phyloP scores from a whole-genome alignment of 2,113 vertebrate species.

The Eidolon helvum region DNA sequence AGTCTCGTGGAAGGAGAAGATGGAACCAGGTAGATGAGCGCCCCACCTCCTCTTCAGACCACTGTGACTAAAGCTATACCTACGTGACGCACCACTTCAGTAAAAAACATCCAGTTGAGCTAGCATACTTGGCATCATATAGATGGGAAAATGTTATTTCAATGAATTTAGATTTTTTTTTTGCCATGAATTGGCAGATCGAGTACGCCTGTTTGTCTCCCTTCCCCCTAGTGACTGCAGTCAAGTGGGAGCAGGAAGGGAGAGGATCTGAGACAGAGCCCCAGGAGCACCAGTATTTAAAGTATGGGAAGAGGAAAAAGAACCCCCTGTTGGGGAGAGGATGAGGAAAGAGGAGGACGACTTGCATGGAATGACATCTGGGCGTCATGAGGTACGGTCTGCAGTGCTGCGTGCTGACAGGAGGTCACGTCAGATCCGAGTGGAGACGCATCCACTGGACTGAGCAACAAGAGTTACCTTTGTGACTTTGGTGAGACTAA shows the following conservation, averaged over 20 bases:
- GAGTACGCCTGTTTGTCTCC: not conserved
- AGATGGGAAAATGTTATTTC: not conserved
- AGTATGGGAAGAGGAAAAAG: not conserved
- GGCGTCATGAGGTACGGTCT: not conserved
- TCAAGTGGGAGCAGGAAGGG: not conserved
- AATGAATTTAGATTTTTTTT: not conserved
- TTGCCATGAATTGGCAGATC: not conserved
- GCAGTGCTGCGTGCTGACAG: fast-evolving
- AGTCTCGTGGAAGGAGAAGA: not conserved
- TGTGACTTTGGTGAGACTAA: not conserved
- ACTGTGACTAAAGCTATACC: not conserved
- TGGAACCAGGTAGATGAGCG: not conserved
- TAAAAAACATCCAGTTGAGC: not conserved
- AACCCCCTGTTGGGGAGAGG: not conserved
- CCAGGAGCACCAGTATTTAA: not conserved
- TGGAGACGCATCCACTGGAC: not conserved
- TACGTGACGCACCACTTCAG: not conserved
- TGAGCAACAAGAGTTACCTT: not conserved
- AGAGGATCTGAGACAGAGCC: not conserved
- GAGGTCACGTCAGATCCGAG: not conserved
- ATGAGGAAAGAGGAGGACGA: not conserved
- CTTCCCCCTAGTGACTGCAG: not conserved
- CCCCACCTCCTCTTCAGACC: not conserved
- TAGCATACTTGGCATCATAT: not conserved
- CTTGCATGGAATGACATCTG: not conserved